Percentiles rank a stretch among this genome's conserved stretches.
These are phyloP conservation scores for Poecile atricapillus DNA, from an alignment of 2,113 vertebrate genomes.

Conservation along the genomic window DNA sequence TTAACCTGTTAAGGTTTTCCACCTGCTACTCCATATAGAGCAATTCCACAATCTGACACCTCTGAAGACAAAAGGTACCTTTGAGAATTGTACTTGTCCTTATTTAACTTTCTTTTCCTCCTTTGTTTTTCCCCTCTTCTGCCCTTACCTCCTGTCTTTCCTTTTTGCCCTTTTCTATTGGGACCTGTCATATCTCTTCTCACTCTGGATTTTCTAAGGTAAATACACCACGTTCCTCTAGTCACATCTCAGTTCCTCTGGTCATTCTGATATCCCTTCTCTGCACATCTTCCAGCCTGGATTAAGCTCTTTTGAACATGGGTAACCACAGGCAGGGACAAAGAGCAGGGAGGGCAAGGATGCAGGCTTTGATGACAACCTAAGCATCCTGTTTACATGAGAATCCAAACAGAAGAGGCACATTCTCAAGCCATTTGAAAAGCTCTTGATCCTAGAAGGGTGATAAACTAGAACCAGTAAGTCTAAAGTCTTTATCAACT, in stretches of 20 bases:
- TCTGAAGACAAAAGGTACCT: neutral
- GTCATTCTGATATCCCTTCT: neutral
- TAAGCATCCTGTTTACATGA: neutral
- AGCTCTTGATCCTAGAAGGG: neutral
- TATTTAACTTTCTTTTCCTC: neutral
- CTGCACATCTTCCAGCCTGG: neutral
- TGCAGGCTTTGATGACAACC: neutral
- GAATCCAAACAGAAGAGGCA: neutral
- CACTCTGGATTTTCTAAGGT: neutral
- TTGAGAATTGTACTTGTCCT: neutral
- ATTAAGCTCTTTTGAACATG: neutral
- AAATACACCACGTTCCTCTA: conserved; percentile 1
- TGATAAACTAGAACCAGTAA: neutral
- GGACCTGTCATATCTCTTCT: neutral
- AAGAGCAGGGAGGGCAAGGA: neutral
- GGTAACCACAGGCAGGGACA: neutral
- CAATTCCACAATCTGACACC: neutral
- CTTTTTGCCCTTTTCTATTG: neutral
- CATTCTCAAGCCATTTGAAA: neutral
- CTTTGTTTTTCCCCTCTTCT: neutral
- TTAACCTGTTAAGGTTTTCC: neutral
- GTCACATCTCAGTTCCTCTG: neutral
- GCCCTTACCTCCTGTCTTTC: neutral
- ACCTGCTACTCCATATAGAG: neutral
- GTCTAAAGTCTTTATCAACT: neutral